Evolutionary conservation across 2,888 invertebrate genomes (phyloP).

Genomic region (Ichneumon xanthorius): DNA sequence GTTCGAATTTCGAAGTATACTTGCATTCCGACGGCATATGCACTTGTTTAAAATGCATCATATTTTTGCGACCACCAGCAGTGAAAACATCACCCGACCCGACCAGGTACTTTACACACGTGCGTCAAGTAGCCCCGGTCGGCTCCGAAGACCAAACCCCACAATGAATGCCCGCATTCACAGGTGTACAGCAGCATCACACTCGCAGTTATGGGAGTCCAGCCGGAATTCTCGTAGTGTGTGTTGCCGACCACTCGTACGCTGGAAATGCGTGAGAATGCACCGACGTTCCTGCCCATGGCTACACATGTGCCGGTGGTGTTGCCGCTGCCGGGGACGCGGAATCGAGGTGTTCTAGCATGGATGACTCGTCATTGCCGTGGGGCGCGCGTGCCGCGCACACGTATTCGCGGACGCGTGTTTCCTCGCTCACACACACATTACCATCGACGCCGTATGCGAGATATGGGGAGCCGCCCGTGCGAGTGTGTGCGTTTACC

Average conservation of each 20-base stretch:
- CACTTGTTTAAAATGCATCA: no score
- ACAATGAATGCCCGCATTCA: constrained; percentile 8
- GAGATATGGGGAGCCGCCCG: not conserved
- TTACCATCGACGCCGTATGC: not conserved
- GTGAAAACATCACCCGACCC: no score
- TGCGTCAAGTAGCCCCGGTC: not conserved
- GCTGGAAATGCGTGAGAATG: not conserved
- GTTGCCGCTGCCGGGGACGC: constrained; percentile 67
- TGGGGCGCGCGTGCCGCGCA: constrained; percentile 84
- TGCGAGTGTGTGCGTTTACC: constrained; percentile 10
- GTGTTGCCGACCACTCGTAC: constrained; percentile 22
- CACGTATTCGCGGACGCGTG: constrained; percentile 66
- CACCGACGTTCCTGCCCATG: constrained; percentile 9
- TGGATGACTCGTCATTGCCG: constrained; percentile 85
- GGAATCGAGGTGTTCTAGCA: constrained; percentile 83
- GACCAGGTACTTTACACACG: not conserved
- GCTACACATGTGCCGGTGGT: constrained; percentile 22
- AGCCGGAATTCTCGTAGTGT: constrained; percentile 7
- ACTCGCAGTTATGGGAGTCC: constrained; percentile 20
- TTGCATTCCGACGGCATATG: no score
- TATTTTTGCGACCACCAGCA: no score
- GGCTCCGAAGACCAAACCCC: not conserved
- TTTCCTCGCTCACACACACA: not conserved
- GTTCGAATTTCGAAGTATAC: no score
- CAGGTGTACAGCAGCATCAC: constrained; percentile 34